Base-by-base conservation (phyloP, 2,888 invertebrate species). In the Oscheius sp. region DNA sequence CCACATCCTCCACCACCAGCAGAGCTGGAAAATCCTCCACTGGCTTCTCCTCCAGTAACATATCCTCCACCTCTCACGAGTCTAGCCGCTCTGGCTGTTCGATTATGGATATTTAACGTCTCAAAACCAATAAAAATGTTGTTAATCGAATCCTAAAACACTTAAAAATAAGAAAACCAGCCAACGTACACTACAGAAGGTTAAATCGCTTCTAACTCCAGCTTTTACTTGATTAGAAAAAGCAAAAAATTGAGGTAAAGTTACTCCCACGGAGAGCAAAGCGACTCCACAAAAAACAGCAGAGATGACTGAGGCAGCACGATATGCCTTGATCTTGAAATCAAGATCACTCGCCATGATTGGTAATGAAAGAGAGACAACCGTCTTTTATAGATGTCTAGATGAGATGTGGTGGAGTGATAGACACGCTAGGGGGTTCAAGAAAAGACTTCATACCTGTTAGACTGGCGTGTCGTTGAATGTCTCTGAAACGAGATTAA, bases 221-320 rank as follows among this genome's bases (percentile, higher is more conserved):
- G n/a, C 22, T 20, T 44, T 59, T 26, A 44, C 44, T 30, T 59
- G 44, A 14, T n/a, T 14, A 30, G 59, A 28, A 24, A 64, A 64
- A 5, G 24, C 50, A 30, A 36, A 50, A 20, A 64, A 17, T 30
- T 50, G 38, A 17, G 63, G 63, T 1, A 64, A 22, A 6, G 63
- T 33, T n/a, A 51, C 36, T 20, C 63, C 49, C 22, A 64, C n/a
- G 32, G 63, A 64, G n/a, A 64, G n/a, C 38, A 64, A 17, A 17
- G 63, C 50, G 4, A 49, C 63, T 8, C 28, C 63, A 50, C 63
- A 64, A 33, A 64, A 64, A 8, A 64, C 17, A 24, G 32, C 49
- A 9, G 63, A 64, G 38, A 38, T 32, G 17, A 50, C 41, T 22
- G 63, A 32, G 17, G 51, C 20, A 9, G 17, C 32, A n/a, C 63